Evolutionary conservation across 2,113 vertebrate species (phyloP).

Genomic region (Corythaeola cristata): DNA sequence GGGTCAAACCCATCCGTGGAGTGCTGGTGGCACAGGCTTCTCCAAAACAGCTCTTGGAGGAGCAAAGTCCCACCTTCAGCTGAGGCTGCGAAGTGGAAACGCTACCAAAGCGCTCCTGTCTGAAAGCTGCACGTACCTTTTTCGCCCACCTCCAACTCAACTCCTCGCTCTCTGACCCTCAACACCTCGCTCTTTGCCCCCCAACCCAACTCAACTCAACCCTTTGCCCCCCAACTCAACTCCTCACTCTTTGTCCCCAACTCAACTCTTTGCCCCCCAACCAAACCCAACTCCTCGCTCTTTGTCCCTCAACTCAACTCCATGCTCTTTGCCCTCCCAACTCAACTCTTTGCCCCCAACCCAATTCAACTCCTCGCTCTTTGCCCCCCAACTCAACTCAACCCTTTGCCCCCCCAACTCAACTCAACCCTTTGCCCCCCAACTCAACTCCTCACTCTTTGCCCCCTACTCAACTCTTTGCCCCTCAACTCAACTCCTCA

Average conservation of each 20-base stretch:
- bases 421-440: background rate
- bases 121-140: rapidly evolving
- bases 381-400: background rate
- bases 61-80: background rate
- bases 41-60: background rate
- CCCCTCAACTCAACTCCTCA: no score
- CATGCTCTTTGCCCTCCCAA: no score
- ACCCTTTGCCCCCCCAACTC: no score
- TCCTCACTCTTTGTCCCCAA: no score
- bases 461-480: no score
- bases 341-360: no score
- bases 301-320: no score
- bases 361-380: background rate
- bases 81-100: background rate
- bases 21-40: background rate
- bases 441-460: background rate
- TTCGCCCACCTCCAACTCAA: no score
- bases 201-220: background rate
- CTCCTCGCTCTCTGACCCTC: background rate
- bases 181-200: no score
- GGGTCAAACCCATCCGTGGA: rapidly evolving
- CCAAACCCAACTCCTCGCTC: background rate
- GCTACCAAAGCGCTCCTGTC: background rate
- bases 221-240: background rate
- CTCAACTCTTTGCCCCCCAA: background rate